Evolutionary conservation across 35 echinoderm and acorn worm genomes (phyloP).

Genomic region (Ptychodera flava): DNA sequence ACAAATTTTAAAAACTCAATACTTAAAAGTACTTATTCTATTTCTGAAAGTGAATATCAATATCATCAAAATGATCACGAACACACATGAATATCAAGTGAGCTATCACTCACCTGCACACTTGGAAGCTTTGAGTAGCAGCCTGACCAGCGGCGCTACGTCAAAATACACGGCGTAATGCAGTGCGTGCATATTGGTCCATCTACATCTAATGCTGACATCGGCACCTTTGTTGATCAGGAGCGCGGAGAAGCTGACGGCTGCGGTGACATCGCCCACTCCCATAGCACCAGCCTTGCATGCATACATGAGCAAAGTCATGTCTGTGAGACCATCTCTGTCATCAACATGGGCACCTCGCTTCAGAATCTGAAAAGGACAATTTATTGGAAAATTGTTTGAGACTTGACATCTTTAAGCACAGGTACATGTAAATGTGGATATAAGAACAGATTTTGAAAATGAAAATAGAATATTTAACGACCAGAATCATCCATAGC

Average conservation of each 20-base stretch:
- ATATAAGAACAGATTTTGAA: too few relatives aligned
- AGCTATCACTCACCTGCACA: slow-evolving; percentile 4
- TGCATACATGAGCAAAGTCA: slow-evolving; percentile 45
- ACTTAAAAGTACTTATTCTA: too few relatives aligned
- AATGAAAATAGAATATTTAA: too few relatives aligned
- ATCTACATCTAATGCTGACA: slow-evolving; percentile 25
- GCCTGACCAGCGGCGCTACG: slow-evolving; percentile 20
- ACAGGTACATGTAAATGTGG: too few relatives aligned
- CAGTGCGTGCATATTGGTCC: slow-evolving; percentile 40
- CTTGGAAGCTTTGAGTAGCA: slow-evolving; percentile 20
- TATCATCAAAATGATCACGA: too few relatives aligned
- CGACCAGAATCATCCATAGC: too few relatives aligned
- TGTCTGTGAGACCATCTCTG: slow-evolving; percentile 44
- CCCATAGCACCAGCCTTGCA: slow-evolving; percentile 29
- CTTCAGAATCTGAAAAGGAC: slow-evolving; percentile 24
- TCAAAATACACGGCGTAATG: slow-evolving; percentile 50
- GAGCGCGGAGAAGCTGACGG: background rate
- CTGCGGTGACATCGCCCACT: slow-evolving; percentile 3
- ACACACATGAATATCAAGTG: too few relatives aligned
- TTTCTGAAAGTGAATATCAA: too few relatives aligned
- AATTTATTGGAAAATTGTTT: too few relatives aligned
- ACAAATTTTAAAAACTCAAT: too few relatives aligned
- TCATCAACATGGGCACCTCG: slow-evolving; percentile 33
- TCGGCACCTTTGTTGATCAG: slow-evolving; percentile 22
- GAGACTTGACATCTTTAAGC: too few relatives aligned